These are phyloP conservation scores for Chaetodon auriga DNA, from an alignment of 2,113 vertebrate genomes.

Conservation along the genomic window DNA sequence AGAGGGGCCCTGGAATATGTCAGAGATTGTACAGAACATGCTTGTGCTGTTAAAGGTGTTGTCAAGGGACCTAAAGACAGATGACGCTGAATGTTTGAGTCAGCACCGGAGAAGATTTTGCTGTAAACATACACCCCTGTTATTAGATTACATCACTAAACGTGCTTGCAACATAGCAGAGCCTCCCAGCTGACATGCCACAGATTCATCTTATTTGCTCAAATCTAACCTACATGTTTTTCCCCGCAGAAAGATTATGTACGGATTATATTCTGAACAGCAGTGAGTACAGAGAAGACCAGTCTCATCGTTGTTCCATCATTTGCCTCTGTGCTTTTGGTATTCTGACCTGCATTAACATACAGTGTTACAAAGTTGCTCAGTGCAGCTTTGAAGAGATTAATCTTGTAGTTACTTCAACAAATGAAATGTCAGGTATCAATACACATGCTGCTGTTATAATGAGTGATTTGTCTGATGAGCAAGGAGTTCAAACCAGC, in stretches of 20 bases:
- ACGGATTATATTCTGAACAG: not conserved
- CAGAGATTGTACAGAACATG: not conserved
- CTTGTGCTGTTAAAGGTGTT: not conserved
- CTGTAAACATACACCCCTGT: not conserved
- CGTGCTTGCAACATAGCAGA: not conserved
- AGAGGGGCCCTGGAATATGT: not conserved
- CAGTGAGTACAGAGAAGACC: not conserved
- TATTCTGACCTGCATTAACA: not conserved
- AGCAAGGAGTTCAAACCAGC: constrained; percentile 38
- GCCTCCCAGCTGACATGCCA: not conserved
- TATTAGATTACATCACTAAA: not conserved
- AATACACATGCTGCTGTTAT: constrained; percentile 23
- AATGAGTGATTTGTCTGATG: constrained; percentile 46
- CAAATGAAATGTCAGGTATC: constrained; percentile 56
- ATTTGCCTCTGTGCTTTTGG: not conserved
- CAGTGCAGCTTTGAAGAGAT: constrained; percentile 31
- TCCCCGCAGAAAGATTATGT: not conserved
- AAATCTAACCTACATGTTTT: not conserved
- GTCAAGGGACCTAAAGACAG: not conserved
- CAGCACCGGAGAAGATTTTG: not conserved
- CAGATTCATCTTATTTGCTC: not conserved
- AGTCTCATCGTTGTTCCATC: not conserved
- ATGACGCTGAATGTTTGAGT: not conserved
- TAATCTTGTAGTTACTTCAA: constrained; percentile 30
- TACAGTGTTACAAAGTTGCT: constrained; percentile 14